These are phyloP conservation scores for Takifugu rubripes DNA, from an alignment of 2,797 vertebrate species.

Conservation along the genomic window DNA sequence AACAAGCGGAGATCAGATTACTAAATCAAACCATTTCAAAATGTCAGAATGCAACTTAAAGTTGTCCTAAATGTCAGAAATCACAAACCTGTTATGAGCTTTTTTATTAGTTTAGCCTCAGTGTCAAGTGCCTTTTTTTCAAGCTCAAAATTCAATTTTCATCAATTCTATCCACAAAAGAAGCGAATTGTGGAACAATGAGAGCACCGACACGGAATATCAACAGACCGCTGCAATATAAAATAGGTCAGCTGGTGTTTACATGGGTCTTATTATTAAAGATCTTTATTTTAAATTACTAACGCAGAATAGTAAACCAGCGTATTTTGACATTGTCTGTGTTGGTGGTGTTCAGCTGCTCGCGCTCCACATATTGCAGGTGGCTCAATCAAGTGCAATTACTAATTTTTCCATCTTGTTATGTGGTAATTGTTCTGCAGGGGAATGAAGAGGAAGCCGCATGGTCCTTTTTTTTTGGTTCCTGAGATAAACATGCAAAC, in stretches of 20 bases:
- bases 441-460: slow-evolving; percentile 35
- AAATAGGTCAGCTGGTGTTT: too few species aligned
- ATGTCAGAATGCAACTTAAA: slow-evolving; percentile 10
- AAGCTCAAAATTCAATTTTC: not conserved
- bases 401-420: slow-evolving; percentile 38
- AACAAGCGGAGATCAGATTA: slow-evolving; percentile 8
- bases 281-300: too few species aligned
- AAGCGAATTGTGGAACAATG: too few species aligned
- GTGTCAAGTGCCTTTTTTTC: not conserved
- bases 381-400: slow-evolving; percentile 21
- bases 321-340: slow-evolving; percentile 5
- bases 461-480: slow-evolving; percentile 11
- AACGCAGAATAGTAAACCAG: too few species aligned
- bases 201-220: not conserved
- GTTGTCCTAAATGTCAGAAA: not conserved
- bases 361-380: slow-evolving; percentile 24
- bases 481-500: not conserved
- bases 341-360: slow-evolving; percentile 15
- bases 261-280: too few species aligned
- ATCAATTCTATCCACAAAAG: too few species aligned
- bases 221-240: not conserved
- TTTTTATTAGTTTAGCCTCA: not conserved
- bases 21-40: slow-evolving; percentile 12
- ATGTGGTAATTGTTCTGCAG: slow-evolving; percentile 33
- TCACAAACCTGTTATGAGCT: not conserved